A percentile compares a stretch with the other conserved stretches of the same genome.
These are phyloP conservation scores for Folsomia candida DNA, from an alignment of 2,888 invertebrate species.

Conservation along the genomic window DNA sequence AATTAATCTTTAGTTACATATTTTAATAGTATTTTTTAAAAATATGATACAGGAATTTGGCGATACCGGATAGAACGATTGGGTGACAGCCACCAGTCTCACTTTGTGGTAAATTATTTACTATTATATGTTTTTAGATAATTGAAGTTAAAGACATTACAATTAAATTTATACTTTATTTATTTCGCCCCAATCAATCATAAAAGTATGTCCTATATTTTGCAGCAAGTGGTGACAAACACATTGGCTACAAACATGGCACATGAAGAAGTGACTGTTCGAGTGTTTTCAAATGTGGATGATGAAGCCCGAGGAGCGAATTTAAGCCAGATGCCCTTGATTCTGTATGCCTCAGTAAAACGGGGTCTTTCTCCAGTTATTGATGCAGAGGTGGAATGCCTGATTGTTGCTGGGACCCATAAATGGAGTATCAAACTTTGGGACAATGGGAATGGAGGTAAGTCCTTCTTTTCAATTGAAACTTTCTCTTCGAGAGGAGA, in stretches of 20 bases:
- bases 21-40: too few relatives aligned
- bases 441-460: constrained; percentile 62
- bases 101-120: constrained; percentile 59
- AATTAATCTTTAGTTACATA: too few relatives aligned
- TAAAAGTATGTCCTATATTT: not conserved
- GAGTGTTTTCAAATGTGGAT: constrained; percentile 57
- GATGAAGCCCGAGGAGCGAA: constrained; percentile 50
- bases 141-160: too few relatives aligned
- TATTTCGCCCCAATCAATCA: not conserved
- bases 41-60: constrained; percentile 45
- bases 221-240: constrained; percentile 61
- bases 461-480: constrained; percentile 19
- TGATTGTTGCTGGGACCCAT: constrained; percentile 53
- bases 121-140: too few relatives aligned
- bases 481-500: not conserved
- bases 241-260: constrained; percentile 36
- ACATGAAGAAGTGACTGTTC: constrained; percentile 52
- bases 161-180: not conserved
- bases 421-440: constrained; percentile 57
- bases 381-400: constrained; percentile 61
- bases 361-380: constrained; percentile 61
- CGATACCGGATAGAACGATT: constrained; percentile 48
- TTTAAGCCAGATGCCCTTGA: constrained; percentile 56
- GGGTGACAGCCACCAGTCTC: constrained; percentile 55
- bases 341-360: constrained; percentile 60